A percentile compares a stretch with the other conserved stretches of the same genome.
These are phyloP conservation scores for Tapirus terrestris DNA, from an alignment of 2,113 vertebrate genomes.

Conservation along the genomic window DNA sequence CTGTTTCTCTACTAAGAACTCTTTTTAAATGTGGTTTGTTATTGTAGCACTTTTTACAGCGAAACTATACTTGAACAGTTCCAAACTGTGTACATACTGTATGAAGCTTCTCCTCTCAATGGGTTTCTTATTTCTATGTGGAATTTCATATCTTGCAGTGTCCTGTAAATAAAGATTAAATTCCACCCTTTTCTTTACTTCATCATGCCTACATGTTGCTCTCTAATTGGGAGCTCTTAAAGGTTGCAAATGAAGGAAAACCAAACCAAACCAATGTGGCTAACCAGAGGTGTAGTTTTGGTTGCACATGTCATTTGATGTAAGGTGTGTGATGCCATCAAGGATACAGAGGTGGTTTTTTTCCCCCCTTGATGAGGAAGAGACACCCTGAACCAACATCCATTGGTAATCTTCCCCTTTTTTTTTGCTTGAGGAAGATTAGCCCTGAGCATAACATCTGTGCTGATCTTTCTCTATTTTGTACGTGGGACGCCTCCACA, in stretches of 20 bases:
- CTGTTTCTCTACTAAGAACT: conserved; percentile 73
- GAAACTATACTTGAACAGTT: conserved; percentile 89
- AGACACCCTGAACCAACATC: too few relatives aligned
- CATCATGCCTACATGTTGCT: not conserved
- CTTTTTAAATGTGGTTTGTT: conserved; percentile 84
- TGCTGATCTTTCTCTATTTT: too few relatives aligned
- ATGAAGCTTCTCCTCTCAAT: conserved; percentile 76
- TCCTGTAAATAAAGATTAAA: conserved; percentile 85
- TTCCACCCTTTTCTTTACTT: conserved; percentile 63
- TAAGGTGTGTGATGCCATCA: not conserved
- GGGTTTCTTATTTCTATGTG: conserved; percentile 77
- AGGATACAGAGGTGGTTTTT: too few relatives aligned
- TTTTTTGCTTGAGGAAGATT: too few relatives aligned
- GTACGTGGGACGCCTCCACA: too few relatives aligned
- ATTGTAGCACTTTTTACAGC: conserved; percentile 87
- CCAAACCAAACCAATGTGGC: too few relatives aligned
- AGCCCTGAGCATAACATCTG: too few relatives aligned
- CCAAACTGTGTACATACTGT: conserved; percentile 78
- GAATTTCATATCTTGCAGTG: conserved; percentile 71
- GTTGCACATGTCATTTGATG: not conserved
- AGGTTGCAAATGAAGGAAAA: not conserved
- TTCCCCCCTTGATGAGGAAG: too few relatives aligned
- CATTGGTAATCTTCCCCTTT: not conserved
- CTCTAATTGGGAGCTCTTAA: not conserved
- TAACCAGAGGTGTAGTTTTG: not conserved